Evolutionary conservation across 1,140 invertebrate genomes (phyloP).

Genomic region (Zaprionus camerounensis): DNA sequence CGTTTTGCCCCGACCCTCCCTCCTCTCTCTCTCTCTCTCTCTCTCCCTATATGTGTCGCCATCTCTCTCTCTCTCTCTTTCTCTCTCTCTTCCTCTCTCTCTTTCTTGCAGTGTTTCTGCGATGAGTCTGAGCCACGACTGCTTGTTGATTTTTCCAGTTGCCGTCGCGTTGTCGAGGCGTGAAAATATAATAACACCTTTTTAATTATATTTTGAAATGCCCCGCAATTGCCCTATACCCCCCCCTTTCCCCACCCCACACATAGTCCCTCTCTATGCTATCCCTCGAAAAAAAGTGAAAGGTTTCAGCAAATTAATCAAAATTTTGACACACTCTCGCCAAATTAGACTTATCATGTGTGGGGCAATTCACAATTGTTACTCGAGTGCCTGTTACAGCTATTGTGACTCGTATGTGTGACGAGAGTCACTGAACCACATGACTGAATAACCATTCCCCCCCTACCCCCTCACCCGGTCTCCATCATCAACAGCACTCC

Average conservation of each 20-base stretch:
- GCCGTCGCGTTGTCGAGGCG: slow-evolving; percentile 65
- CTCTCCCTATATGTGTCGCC: background rate
- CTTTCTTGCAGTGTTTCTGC: background rate
- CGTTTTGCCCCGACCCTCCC: slow-evolving; percentile 35
- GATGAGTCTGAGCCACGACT: background rate
- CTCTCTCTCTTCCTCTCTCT: background rate
- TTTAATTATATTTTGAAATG: slow-evolving; percentile 68
- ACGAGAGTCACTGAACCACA: slow-evolving; percentile 35
- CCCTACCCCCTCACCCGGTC: too few relatives aligned
- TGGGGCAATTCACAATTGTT: slow-evolving; percentile 44
- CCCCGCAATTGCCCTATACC: slow-evolving; percentile 5
- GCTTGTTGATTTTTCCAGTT: slow-evolving; percentile 47
- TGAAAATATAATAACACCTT: slow-evolving; percentile 82
- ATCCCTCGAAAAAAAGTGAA: slow-evolving; percentile 61
- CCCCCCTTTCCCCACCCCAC: background rate
- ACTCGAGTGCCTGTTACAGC: slow-evolving; percentile 19
- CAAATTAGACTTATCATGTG: slow-evolving; percentile 73
- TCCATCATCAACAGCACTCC: background rate
- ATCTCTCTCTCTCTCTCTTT: background rate
- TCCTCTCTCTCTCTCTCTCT: background rate
- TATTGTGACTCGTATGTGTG: slow-evolving; percentile 40
- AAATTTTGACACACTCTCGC: slow-evolving; percentile 56
- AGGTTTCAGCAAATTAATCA: slow-evolving; percentile 67
- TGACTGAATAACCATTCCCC: background rate
- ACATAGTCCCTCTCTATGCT: background rate